Evolutionary conservation across 2,797 vertebrate genomes (phyloP), one percentile per base, ranked within the genome.

Genomic region (Dallia pectoralis): DNA sequence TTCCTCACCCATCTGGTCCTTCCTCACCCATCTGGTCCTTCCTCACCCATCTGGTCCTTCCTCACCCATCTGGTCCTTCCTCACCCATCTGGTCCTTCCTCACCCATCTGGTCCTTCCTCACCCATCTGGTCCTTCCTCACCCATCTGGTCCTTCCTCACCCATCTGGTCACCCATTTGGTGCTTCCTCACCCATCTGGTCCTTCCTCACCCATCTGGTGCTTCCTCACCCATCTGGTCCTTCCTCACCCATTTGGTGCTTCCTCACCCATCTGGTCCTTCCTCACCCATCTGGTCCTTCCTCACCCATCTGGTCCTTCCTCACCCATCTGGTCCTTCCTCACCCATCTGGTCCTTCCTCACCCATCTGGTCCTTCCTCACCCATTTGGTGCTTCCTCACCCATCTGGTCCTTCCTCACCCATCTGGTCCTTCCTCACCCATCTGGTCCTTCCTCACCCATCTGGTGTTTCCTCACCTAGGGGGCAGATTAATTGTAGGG

Each of bases 211-310:
- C 40, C 72, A 49, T 84, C 62, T 77, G 75, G 81, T 78, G 63
- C 84, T 81, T 51, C 36, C 72, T 12, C 75, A 75, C 63, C 40
- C 72, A 49, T 84, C 62, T 77, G 75, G 81, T 78, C 63, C 84
- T 81, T 51, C 36, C 72, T 12, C 75, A 75, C 63, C 40, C 72
- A 49, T 84, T 59, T 77, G 75, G 81, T 78, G 63, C 84, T 81
- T 51, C 36, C 72, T 12, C 75, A 75, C 63, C 40, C 72, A 49
- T 84, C 62, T 77, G 75, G 81, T 78, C 63, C 84, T 81, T 51
- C 36, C 72, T 12, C 75, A 75, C 63, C 40, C 72, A 49, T 84
- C 62, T 77, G 75, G 81, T 78, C 63, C 84, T 81, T 51, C 36
- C 72, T 12, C 75, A 75, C 63, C 40, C 72, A 49, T 84, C 62